These are phyloP conservation scores for Rhinichthys klamathensis DNA, from an alignment of 2,113 vertebrate species.

Conservation along the genomic window DNA sequence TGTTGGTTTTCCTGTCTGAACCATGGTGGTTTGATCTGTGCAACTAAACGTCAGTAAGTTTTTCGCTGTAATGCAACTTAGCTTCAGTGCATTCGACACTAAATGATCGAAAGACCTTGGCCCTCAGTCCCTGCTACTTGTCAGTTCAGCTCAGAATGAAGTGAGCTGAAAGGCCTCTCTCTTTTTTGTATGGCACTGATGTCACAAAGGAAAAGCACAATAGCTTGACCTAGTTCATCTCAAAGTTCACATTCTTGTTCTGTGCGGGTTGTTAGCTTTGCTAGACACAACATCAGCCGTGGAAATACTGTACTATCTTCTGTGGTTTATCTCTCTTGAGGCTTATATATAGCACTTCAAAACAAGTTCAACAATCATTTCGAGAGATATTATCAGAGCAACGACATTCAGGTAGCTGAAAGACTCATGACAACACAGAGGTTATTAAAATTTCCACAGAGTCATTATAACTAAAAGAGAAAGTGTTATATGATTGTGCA, in stretches of 20 bases:
- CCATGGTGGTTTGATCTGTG: background rate
- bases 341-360: background rate
- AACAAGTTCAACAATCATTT: background rate
- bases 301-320: background rate
- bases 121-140: background rate
- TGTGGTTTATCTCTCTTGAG: background rate
- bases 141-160: background rate
- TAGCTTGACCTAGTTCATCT: conserved; percentile 22
- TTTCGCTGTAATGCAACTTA: background rate
- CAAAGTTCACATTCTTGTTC: conserved; percentile 24
- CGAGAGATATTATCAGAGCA: background rate
- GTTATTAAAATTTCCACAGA: background rate
- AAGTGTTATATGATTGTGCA: no score
- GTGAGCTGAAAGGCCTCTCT: background rate
- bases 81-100: background rate
- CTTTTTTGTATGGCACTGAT: background rate
- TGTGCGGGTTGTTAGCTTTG: background rate
- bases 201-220: conserved; percentile 16
- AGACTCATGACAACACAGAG: background rate
- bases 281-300: conserved; percentile 11
- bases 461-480: background rate
- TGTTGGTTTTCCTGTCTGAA: conserved; percentile 60
- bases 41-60: background rate
- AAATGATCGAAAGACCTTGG: conserved; percentile 11
- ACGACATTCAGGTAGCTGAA: background rate